Conservation (phyloP, 2,888 invertebrate species). For the Metacarcinus magister region DNA sequence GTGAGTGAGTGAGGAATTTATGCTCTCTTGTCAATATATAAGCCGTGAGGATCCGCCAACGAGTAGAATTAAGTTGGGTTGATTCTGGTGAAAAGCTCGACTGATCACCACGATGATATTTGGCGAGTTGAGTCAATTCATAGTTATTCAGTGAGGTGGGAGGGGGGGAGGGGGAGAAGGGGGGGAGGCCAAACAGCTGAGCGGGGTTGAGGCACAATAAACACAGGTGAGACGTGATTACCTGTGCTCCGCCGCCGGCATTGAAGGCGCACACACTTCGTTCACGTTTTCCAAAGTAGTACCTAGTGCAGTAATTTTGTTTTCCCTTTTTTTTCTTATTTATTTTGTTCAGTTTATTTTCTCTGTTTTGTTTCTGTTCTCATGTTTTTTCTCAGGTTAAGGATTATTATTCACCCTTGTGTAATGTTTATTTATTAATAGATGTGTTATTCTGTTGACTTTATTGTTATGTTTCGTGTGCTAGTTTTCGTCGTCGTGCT, state of each 20-base stretch:
- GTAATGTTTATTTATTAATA: too few species aligned
- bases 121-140: not conserved
- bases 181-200: not conserved
- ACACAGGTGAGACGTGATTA: conserved; percentile 41
- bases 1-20: conserved; percentile 21
- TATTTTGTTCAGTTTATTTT: not conserved
- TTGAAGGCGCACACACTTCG: not conserved
- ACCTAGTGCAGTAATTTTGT: not conserved
- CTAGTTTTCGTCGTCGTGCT: too few species aligned
- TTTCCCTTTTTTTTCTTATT: not conserved
- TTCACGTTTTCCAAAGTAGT: not conserved
- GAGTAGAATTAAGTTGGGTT: not conserved
- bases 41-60: not conserved
- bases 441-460: not conserved
- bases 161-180: too few species aligned
- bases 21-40: conserved; percentile 30
- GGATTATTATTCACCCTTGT: too few species aligned
- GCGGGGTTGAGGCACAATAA: conserved; percentile 6
- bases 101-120: conserved; percentile 26
- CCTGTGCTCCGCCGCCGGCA: not conserved
- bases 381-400: too few species aligned
- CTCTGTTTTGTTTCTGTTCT: not conserved
- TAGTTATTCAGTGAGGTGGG: not conserved
- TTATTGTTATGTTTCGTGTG: not conserved
- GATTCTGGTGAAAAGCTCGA: not conserved